These are phyloP conservation scores for Corythornis leucogaster DNA, from an alignment of 2,797 vertebrate genomes.

Conservation along the genomic window DNA sequence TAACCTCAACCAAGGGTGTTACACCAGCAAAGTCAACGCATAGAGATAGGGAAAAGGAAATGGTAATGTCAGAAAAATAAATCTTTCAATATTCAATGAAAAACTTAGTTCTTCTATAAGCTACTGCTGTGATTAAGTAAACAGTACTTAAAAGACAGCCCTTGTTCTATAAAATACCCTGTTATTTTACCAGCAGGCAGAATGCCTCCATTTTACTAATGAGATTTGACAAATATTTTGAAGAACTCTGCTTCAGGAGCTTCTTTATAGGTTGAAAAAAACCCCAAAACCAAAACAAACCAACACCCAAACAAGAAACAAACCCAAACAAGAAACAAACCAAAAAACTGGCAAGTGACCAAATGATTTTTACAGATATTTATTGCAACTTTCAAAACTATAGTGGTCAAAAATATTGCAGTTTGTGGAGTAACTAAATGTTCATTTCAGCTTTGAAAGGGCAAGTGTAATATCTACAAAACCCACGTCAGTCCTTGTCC, in stretches of 20 bases:
- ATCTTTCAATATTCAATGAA: not conserved
- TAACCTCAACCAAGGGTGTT: not conserved
- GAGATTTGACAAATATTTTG: not conserved
- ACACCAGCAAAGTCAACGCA: not conserved
- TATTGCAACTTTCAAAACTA: constrained; percentile 51
- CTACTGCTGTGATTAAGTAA: not conserved
- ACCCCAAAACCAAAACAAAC: no score
- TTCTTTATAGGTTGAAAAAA: not conserved
- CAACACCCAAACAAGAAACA: not conserved
- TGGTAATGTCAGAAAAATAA: not conserved
- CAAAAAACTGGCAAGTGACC: not conserved
- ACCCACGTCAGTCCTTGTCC: constrained; percentile 76
- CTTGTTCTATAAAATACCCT: not conserved
- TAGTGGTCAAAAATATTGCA: constrained; percentile 45
- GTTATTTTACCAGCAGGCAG: not conserved
- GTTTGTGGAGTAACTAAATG: not conserved
- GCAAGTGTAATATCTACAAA: not conserved
- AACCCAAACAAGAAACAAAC: not conserved
- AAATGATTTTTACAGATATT: not conserved
- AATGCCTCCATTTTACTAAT: not conserved
- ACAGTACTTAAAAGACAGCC: not conserved
- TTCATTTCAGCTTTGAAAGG: not conserved
- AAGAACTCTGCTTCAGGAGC: not conserved
- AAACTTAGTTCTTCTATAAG: not conserved
- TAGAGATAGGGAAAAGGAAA: not conserved